Evolutionary conservation across 2,888 invertebrate species (phyloP), one percentile per base, ranked within the genome.

Genomic region (Portevinia maculata): DNA sequence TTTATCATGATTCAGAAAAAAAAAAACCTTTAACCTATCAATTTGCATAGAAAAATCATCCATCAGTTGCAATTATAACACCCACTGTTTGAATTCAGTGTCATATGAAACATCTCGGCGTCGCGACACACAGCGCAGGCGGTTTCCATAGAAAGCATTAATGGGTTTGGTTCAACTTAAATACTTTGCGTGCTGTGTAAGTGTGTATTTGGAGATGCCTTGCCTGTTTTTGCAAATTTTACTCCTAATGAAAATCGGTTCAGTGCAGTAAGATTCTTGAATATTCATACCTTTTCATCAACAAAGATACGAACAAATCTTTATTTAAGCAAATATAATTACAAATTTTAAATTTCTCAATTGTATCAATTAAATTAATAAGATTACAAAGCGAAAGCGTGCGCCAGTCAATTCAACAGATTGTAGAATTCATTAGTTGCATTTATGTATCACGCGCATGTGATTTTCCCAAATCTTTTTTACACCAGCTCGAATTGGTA

Each of bases 361-460:
- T 24, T 50, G 1, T 1, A 50, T 15, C 17, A 21, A 13, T 55
- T 55, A 37, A 50, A 37, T 50, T 15, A 28, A 5, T 32, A 6
- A 11, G 32, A 8, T 46, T 34, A 64, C 24, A 24, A 24, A 24
- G 32, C 11, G 11, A 39, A 53, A 55, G 8, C 21, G 32, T 48
- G 46, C 15, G 34, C 15, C 9, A 69, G 21, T 46, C 17, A 57
- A 50, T 64, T 34, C 9, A 13, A 37, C 37, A 30, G 13, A 9
- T 34, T 4, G 34, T 69, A 13, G 11, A 44, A 17, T 28, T 21
- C 5, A 46, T 34, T 21, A 44, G n/a, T n/a, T 55, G 19, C 30
- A 44, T 32, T 34, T 13, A 17, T 55, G 34, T 4, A 44, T 13
- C 67, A 69, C 69, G 69, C 69, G 21, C 55, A 69, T 55, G 69